Evolutionary conservation across 2,113 vertebrate genomes (phyloP).

Genomic region (Glaucidium brasilianum): DNA sequence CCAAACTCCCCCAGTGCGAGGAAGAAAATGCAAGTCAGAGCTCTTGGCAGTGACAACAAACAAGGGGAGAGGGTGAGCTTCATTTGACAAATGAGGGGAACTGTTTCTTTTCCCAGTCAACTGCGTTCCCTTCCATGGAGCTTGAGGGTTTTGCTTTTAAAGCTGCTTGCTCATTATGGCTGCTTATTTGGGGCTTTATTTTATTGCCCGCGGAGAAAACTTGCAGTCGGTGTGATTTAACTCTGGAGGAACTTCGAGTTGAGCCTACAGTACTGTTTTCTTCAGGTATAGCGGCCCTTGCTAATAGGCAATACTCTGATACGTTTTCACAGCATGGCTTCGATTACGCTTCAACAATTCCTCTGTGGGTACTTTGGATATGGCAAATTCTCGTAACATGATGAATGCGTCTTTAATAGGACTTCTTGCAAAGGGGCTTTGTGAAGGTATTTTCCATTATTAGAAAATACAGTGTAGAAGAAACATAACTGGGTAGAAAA

Average conservation of each 20-base stretch:
- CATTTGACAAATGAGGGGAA: background rate
- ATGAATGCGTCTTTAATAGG: background rate
- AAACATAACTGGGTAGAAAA: background rate
- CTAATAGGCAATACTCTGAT: rapidly evolving
- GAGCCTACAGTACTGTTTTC: background rate
- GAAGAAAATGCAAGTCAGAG: background rate
- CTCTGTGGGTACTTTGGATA: background rate
- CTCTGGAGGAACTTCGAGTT: background rate
- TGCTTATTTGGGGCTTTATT: background rate
- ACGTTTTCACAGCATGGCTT: rapidly evolving
- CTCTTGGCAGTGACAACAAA: background rate
- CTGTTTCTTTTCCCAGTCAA: background rate
- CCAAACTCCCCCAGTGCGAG: background rate
- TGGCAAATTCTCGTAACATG: rapidly evolving
- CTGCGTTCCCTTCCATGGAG: rapidly evolving
- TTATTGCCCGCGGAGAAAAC: background rate
- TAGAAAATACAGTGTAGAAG: background rate
- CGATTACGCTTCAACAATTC: background rate
- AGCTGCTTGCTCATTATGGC: background rate
- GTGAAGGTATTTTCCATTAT: background rate
- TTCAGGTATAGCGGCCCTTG: background rate
- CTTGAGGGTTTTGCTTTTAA: background rate
- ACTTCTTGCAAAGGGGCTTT: background rate
- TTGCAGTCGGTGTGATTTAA: background rate
- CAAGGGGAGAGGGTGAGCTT: background rate